Base-by-base conservation (phyloP, 2,113 vertebrate genomes). In the Salvelinus fontinalis region DNA sequence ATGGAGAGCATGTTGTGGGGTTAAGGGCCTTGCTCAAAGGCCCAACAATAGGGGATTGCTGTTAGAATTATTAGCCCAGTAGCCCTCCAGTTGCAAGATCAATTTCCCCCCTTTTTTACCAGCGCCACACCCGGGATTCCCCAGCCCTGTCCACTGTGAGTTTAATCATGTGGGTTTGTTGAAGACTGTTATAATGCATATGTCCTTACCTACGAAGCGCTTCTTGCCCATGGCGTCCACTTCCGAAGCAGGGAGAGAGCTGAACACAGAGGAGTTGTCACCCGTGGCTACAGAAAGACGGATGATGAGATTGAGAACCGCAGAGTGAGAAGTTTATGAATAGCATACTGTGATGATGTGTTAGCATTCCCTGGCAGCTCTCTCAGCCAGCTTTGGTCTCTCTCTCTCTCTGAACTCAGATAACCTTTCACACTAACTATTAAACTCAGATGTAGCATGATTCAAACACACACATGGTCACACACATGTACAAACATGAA, bases 161-260 rank as follows among this genome's bases (percentile, higher is more conserved):
- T 54, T 54, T 54, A 54, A 54, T 54, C 51, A 54, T 18, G 51
- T 14, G 14, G 14, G 49, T 51, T 51, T 3, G 12, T 60, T 66
- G 22, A 34, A 3, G 16, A 16, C 5, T 11, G 39, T 8, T 14
- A 22, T 6, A 11, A 20, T 44, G 51, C 14, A 16, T 14, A 26
- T 3, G 22, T 8, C 79, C 94, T 77, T 94, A 99, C 97, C 97
- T 91, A 90, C 86, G 77, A 93, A 98, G 75, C 97, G 95, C 39
- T 93, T 94, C 79, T 96, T 97, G 75, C 97, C 97, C 89, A 94
- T 92, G 79, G 91, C 86, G 88, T 99, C 97, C 0, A 96, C 92
- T n/a, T 98, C 95, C 83, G 95, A 96, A n/a, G 93, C 91, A 77
- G 97, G 97, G 81, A 92, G 81, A 75, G 95, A 90, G 71, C 95